Base-by-base conservation (phyloP, 2,797 vertebrate species). In the Serranus cabrilla region DNA sequence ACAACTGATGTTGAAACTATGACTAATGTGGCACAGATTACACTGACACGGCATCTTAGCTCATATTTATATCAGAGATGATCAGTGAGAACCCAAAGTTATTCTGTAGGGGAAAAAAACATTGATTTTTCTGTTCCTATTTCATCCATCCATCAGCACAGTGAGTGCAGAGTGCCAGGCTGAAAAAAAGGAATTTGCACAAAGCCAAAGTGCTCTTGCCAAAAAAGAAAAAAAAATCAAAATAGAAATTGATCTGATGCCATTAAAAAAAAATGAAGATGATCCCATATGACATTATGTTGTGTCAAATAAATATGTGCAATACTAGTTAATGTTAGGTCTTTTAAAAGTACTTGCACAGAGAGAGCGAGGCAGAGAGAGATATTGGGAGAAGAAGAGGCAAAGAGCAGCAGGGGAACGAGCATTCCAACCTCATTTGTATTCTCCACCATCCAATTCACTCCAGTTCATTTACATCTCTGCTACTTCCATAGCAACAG, bases 401-500 rank as follows among this genome's bases (percentile, higher is more conserved):
- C 60, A 83, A 85, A 89, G 85, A 89, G 90, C 92, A 92, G 88
- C 88, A 73, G 91, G 89, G 91, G 92, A 71, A 83, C 84, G 85
- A 93, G 90, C 90, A 85, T 94, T 93, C 87, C 86, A 92, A 76
- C 85, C 92, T 96, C 94, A 96, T 98, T 96, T 96, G 95, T 96
- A 97, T 97, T 97, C 96, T 94, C 92, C 95, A 91, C 91, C 94
- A 96, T 83, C 84, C 90, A 96, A 94, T 95, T 96, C 94, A 93
- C 94, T 95, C 93, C 94, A 96, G 95, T 95, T 97, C 94, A 97
- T 97, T 97, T 97, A 96, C 94, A 97, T 96, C 93, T 92, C 93
- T 89, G 61, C 89, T 94, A 94, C 95, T 95, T 96, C 96, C 95
- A 96, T 96, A 95, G 92, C 94, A 96, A 95, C 96, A 96, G 96